These are phyloP conservation scores for Melopsittacus undulatus DNA, from an alignment of 2,797 vertebrate genomes.

Conservation along the genomic window DNA sequence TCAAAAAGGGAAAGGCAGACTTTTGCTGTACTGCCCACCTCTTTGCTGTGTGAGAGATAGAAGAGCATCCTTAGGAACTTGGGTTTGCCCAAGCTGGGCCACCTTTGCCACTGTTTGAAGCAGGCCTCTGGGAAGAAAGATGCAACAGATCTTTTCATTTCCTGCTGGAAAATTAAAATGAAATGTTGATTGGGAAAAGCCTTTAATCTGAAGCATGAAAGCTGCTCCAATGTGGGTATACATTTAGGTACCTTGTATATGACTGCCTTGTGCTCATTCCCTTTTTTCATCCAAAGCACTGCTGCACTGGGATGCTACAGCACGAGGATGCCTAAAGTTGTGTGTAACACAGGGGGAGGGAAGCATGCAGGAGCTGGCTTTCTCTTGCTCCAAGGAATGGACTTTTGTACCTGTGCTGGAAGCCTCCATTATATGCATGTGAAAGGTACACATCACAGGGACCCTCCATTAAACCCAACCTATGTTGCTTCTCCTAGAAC, in stretches of 20 bases:
- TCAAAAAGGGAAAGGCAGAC: conserved; percentile 60
- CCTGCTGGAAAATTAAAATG: not conserved
- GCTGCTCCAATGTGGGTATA: fast-evolving
- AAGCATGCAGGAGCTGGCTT: not conserved
- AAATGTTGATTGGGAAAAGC: not conserved
- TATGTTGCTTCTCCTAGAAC: not conserved
- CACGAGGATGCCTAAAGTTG: not conserved
- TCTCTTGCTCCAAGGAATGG: not conserved
- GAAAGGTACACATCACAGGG: not conserved
- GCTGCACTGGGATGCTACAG: not conserved
- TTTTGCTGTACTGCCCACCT: not conserved
- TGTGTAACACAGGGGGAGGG: not conserved
- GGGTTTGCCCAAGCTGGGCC: not conserved
- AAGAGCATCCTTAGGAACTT: conserved; percentile 1
- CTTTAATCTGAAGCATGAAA: not conserved
- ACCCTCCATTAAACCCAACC: not conserved
- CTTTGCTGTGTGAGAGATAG: not conserved
- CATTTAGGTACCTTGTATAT: not conserved
- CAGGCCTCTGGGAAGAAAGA: not conserved
- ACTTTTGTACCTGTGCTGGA: not conserved
- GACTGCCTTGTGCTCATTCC: not conserved
- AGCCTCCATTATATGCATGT: not conserved
- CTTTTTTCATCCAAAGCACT: not conserved
- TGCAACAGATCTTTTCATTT: not conserved
- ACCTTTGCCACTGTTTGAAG: not conserved